Conservation (phyloP, 1,140 invertebrate species). For the Euura saliciscinereae region DNA sequence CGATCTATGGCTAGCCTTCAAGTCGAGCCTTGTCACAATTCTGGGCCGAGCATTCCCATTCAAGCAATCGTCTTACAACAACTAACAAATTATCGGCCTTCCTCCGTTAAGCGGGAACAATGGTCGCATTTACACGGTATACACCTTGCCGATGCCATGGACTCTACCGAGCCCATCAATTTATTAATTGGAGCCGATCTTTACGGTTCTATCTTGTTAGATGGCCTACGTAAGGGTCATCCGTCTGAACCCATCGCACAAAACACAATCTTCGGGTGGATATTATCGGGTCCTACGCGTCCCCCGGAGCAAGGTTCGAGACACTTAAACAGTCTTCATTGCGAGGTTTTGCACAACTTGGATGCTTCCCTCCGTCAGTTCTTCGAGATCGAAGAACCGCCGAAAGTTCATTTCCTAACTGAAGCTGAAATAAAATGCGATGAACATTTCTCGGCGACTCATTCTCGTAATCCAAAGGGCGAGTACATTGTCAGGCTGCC, state of each 20-base stretch:
- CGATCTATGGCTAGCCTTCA: too few species aligned
- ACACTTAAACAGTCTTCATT: too few species aligned
- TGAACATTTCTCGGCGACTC: not conserved
- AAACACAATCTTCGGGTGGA: slow-evolving; percentile 21
- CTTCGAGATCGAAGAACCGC: not conserved
- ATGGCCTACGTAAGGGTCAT: slow-evolving; percentile 4
- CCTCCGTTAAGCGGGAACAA: not conserved
- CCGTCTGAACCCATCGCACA: slow-evolving; percentile 8
- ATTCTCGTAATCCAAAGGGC: not conserved
- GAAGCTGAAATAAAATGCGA: not conserved
- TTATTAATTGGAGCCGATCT: slow-evolving; percentile 17
- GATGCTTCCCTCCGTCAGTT: not conserved
- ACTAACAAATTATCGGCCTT: not conserved
- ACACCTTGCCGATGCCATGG: not conserved
- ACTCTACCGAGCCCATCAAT: not conserved
- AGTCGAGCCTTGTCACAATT: too few species aligned
- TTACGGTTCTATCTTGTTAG: slow-evolving; percentile 14
- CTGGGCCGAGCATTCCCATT: too few species aligned
- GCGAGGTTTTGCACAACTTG: slow-evolving; percentile 16
- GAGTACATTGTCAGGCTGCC: not conserved
- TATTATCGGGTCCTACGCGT: slow-evolving; percentile 16
- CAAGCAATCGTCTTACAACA: too few species aligned
- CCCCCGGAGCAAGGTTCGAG: not conserved
- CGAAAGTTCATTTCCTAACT: not conserved
- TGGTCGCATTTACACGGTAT: not conserved